phyloP scores from a whole-genome alignment of 2,888 invertebrate species.

The Hirudinaria manillensis region DNA sequence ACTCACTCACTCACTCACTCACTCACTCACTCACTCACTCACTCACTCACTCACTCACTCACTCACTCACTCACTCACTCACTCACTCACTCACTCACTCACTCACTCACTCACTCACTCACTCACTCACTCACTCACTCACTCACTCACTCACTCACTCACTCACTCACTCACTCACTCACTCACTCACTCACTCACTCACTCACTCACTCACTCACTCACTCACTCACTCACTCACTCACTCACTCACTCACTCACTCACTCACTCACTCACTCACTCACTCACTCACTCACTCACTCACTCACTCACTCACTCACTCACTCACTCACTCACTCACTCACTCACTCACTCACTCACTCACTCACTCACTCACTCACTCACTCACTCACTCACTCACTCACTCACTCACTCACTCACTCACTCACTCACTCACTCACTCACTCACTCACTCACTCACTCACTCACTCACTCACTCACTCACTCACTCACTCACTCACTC shows the following conservation, averaged over 20 bases:
- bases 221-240: background rate
- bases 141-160: background rate
- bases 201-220: background rate
- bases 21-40: background rate
- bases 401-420: background rate
- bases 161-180: background rate
- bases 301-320: background rate
- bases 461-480: background rate
- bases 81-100: background rate
- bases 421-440: background rate
- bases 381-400: too few species aligned
- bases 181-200: background rate
- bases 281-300: background rate
- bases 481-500: background rate
- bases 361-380: background rate
- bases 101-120: too few species aligned
- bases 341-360: background rate
- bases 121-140: background rate
- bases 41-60: background rate
- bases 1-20: background rate
- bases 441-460: background rate
- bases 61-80: background rate
- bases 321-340: background rate
- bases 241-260: too few species aligned
- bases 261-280: background rate